Evolutionary conservation across 2,113 vertebrate genomes (phyloP).

Genomic region (Planiliza haematocheilus): DNA sequence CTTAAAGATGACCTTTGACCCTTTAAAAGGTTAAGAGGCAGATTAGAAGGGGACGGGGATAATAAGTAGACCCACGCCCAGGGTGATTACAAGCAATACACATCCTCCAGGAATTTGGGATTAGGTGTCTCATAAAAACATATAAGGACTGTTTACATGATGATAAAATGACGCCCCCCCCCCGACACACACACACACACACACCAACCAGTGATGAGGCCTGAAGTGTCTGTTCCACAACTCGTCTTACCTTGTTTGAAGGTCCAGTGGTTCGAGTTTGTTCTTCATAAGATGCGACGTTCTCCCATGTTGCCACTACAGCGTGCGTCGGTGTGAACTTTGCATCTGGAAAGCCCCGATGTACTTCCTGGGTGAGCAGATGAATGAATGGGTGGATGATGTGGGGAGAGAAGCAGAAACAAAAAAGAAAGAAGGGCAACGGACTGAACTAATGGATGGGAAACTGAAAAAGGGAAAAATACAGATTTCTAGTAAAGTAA

Average conservation of each 20-base stretch:
- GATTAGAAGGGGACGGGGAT: conserved; percentile 65
- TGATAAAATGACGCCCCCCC: neutral
- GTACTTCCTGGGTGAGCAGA: conserved; percentile 80
- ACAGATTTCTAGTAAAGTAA: conserved; percentile 19
- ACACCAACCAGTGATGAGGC: too few species aligned
- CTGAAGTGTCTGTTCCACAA: neutral
- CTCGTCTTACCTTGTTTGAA: conserved; percentile 84
- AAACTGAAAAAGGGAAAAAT: conserved; percentile 43
- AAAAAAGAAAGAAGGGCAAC: conserved; percentile 16
- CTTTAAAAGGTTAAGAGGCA: conserved; percentile 68
- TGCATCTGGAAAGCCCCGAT: conserved; percentile 84
- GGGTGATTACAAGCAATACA: conserved; percentile 57
- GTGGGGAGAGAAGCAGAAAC: neutral
- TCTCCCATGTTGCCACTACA: conserved; percentile 93
- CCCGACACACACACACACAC: too few species aligned
- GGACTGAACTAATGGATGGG: conserved; percentile 57
- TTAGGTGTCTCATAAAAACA: conserved; percentile 21
- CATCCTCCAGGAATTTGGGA: conserved; percentile 61
- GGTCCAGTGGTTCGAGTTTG: conserved; percentile 63
- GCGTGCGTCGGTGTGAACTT: conserved; percentile 85
- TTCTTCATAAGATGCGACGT: conserved; percentile 90
- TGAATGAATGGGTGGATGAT: conserved; percentile 50
- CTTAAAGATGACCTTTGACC: conserved; percentile 75
- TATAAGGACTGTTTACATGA: neutral
- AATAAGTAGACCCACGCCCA: conserved; percentile 60